Base-by-base conservation (phyloP, 2,888 invertebrate species). In the Galeopsomyia nigrocyanea region DNA sequence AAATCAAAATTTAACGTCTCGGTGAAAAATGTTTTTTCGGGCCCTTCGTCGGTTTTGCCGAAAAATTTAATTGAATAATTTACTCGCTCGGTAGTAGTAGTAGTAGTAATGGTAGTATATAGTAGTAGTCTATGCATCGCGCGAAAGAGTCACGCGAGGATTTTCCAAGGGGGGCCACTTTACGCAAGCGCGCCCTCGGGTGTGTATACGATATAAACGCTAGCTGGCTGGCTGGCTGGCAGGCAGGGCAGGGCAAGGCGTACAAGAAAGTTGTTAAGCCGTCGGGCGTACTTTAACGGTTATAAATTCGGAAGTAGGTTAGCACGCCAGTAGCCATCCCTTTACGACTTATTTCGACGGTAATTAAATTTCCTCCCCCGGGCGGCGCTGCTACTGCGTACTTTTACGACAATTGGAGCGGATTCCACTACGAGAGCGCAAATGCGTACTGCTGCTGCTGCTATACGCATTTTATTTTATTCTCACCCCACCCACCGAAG, bases 321-420 rank as follows among this genome's bases (percentile, higher is more conserved):
- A 69, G 60, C 31, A 19, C 9, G 39, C 21, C 21, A 39, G 39
- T 39, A 39, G 39, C 60, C 47, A 62, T 69, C 57, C 63, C 60
- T 68, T 73, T 69, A 73, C 70, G 67, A 68, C 64, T 75, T 75
- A 73, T 75, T 71, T 68, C 61, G 74, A 64, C 73, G 67, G 80
- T 81, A 82, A 82, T 81, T 81, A 82, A 82, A 82, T 81, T 81
- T 81, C 77, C 75, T 75, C 79, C 67, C 67, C 19, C 57, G 22
- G 53, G 19, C 22, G 22, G n/a, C 61, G 39, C 10, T 39, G 39
- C 39, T 5, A 3, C 7, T 7, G 39, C 39, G 39, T 13, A 74
- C 61, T 77, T 78, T 77, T 76, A 77, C 76, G 77, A 77, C 76
- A 70, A 75, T 77, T 75, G 65, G 62, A 68, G 62, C 73, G 74